phyloP scores from a whole-genome alignment of 23 tunicate genomes.

The Trididemnum miniatum region DNA sequence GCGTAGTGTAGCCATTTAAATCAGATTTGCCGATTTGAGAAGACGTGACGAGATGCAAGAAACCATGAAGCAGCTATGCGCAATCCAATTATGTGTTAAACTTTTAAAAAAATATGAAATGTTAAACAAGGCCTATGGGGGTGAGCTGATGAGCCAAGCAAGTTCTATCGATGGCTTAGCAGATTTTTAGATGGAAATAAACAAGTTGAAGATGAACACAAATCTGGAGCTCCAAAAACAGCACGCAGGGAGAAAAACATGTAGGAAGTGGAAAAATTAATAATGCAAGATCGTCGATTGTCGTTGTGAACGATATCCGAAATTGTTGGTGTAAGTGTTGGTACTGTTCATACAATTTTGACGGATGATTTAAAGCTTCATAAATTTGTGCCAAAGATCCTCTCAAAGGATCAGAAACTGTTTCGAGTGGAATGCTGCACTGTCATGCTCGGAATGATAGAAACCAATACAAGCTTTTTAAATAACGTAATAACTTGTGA shows the following conservation, averaged over 20 bases:
- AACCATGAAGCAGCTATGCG: constrained; percentile 10
- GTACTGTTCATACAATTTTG: constrained; percentile 26
- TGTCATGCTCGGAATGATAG: constrained; percentile 18
- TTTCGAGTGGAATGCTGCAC: constrained; percentile 12
- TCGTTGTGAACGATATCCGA: constrained; percentile 16
- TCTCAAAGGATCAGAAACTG: constrained; percentile 18
- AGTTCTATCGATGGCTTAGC: constrained; percentile 19
- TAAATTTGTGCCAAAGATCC: constrained; percentile 19
- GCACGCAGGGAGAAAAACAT: constrained; percentile 28
- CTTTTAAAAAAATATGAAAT: not conserved
- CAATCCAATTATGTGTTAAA: constrained; percentile 20
- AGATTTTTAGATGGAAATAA: constrained; percentile 13
- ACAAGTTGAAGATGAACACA: constrained; percentile 26
- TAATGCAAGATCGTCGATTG: constrained; percentile 14
- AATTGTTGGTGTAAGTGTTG: constrained; percentile 19
- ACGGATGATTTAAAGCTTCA: constrained; percentile 15
- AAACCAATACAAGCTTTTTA: not conserved
- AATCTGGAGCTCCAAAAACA: constrained; percentile 24
- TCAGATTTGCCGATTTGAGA: constrained; percentile 17
- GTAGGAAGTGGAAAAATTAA: constrained; percentile 19
- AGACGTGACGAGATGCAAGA: constrained; percentile 2
- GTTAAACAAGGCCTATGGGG: constrained; percentile 21
- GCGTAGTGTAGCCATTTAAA: too few species aligned
- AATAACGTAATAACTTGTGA: constrained; percentile 22
- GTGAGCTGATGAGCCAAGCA: constrained; percentile 22